Conservation (phyloP, 2,888 invertebrate species). For the Tanytarsus gracilentus region DNA sequence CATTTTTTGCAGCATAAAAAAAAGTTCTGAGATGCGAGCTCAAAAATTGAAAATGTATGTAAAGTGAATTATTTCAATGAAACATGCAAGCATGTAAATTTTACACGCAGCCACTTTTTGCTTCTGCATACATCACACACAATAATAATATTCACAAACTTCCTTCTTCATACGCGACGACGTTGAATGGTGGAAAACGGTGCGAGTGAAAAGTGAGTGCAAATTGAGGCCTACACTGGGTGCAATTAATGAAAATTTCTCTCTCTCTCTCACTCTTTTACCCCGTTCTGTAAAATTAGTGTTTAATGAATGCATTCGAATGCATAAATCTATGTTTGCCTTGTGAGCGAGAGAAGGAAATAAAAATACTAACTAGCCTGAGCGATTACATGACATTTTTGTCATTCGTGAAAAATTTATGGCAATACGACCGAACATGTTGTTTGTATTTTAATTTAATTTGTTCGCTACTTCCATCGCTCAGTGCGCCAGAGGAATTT, state of each 20-base stretch:
- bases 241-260: neutral
- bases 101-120: slow-evolving; percentile 19
- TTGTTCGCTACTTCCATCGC: neutral
- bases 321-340: slow-evolving; percentile 1
- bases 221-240: slow-evolving; percentile 10
- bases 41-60: slow-evolving; percentile 21
- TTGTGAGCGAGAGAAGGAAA: neutral
- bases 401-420: slow-evolving; percentile 6
- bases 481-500: no score
- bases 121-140: no score
- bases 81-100: slow-evolving; percentile 23
- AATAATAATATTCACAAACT: no score
- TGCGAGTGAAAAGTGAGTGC: slow-evolving; percentile 17
- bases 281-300: slow-evolving; percentile 1
- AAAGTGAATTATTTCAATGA: slow-evolving; percentile 22
- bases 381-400: slow-evolving; percentile 17
- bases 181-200: slow-evolving; percentile 17
- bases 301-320: neutral
- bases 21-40: neutral
- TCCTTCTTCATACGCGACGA: no score
- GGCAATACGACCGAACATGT: slow-evolving; percentile 7
- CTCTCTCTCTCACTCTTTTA: neutral
- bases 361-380: neutral
- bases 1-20: neutral
- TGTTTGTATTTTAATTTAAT: slow-evolving; percentile 14